phyloP scores from a whole-genome alignment of 1,140 invertebrate species.

The Drosophila tani region DNA sequence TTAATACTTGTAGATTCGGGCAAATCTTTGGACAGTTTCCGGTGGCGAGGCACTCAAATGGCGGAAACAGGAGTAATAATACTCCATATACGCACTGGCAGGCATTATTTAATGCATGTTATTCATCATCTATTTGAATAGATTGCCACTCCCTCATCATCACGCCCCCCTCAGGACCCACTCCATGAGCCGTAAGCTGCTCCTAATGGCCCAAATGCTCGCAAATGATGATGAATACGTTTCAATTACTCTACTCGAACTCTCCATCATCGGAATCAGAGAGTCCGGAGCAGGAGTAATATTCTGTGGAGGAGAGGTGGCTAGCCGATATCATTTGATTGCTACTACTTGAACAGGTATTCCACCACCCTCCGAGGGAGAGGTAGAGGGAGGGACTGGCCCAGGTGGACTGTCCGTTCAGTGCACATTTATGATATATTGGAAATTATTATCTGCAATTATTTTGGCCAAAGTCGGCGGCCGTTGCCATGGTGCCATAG shows the following conservation, averaged over 20 bases:
- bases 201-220: slow-evolving; percentile 61
- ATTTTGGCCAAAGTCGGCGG: slow-evolving; percentile 20
- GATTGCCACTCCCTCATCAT: slow-evolving; percentile 26
- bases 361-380: background rate
- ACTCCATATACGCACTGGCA: slow-evolving; percentile 1
- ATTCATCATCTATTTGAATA: slow-evolving; percentile 65
- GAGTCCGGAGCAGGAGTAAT: background rate
- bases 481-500: slow-evolving; percentile 12
- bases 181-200: slow-evolving; percentile 39
- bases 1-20: slow-evolving; percentile 21
- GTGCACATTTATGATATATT: slow-evolving; percentile 38
- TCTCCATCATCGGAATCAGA: slow-evolving; percentile 31
- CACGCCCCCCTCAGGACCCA: background rate
- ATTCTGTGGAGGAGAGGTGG: background rate
- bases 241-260: slow-evolving; percentile 62
- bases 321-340: slow-evolving; percentile 41
- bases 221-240: slow-evolving; percentile 68
- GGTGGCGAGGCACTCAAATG: background rate
- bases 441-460: slow-evolving; percentile 57
- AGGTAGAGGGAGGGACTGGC: too few species aligned
- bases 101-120: slow-evolving; percentile 53
- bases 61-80: slow-evolving; percentile 13
- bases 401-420: slow-evolving; percentile 11
- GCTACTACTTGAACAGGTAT: slow-evolving; percentile 29
- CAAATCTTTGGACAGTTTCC: slow-evolving; percentile 12